Percentiles rank a stretch among this genome's conserved stretches.
Evolutionary conservation across 2,888 invertebrate genomes (phyloP).

Genomic region (Drosophila lacicola): DNA sequence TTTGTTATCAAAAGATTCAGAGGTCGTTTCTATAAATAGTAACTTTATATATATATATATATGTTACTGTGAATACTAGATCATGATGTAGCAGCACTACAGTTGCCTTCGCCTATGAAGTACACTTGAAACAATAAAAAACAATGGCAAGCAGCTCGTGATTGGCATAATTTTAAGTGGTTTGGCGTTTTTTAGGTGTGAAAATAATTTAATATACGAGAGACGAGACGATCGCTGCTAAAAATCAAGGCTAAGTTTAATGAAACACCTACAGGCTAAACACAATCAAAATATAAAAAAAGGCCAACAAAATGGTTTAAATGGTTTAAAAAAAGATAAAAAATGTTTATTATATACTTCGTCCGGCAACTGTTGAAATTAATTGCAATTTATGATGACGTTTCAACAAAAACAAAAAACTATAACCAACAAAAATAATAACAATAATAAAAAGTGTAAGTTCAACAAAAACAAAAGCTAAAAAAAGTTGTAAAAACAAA

Average conservation of each 20-base stretch:
- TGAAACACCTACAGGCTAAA: constrained; percentile 79
- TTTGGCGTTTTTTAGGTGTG: constrained; percentile 65
- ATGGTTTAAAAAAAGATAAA: constrained; percentile 21
- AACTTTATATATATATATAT: neutral
- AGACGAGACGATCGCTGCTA: constrained; percentile 42
- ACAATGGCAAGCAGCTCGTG: constrained; percentile 61
- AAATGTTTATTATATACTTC: constrained; percentile 54
- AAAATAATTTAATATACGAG: constrained; percentile 74
- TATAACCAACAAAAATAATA: constrained; percentile 24
- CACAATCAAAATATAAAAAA: constrained; percentile 7
- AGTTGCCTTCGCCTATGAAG: constrained; percentile 39
- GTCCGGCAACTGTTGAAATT: constrained; percentile 72
- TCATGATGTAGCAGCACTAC: constrained; percentile 63
- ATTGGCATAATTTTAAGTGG: constrained; percentile 78
- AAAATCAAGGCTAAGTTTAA: constrained; percentile 73
- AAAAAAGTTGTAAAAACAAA: constrained; percentile 58
- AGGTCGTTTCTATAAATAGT: constrained; percentile 44
- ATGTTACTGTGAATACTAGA: constrained; percentile 21
- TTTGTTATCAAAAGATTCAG: constrained; percentile 39
- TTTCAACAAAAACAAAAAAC: constrained; percentile 71
- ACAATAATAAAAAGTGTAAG: constrained; percentile 50
- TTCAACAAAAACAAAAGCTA: constrained; percentile 66
- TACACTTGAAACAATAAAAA: constrained; percentile 51
- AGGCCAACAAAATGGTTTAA: constrained; percentile 13
- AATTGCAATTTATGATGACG: constrained; percentile 82